A percentile compares a stretch with the other conserved stretches of the same genome.
phyloP scores from a whole-genome alignment of 2,888 invertebrate genomes.

The Oscheius onirici region DNA sequence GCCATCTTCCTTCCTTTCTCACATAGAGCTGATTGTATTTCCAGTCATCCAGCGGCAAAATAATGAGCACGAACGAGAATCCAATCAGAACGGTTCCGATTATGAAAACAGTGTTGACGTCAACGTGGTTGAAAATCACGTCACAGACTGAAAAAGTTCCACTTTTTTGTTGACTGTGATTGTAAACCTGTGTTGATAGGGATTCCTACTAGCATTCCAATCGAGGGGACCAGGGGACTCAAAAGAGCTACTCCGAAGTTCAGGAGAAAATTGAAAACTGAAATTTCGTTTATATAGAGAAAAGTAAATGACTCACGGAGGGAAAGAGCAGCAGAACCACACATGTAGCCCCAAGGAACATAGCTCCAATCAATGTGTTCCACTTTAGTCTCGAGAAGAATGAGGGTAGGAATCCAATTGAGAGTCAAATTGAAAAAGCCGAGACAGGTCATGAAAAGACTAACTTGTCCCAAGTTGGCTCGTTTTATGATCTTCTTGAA shows the following conservation, averaged over 20 bases:
- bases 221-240: constrained; percentile 91
- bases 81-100: constrained; percentile 49
- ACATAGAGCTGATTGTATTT: neutral
- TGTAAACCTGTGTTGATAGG: constrained; percentile 90
- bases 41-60: constrained; percentile 41
- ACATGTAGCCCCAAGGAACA: constrained; percentile 87
- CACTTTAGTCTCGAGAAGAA: constrained; percentile 85
- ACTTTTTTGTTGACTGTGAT: too few species aligned
- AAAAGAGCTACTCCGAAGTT: constrained; percentile 93
- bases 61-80: constrained; percentile 54
- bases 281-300: constrained; percentile 53
- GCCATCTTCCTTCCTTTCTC: constrained; percentile 5
- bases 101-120: constrained; percentile 41
- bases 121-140: constrained; percentile 49
- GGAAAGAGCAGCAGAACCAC: constrained; percentile 78
- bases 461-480: constrained; percentile 89
- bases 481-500: constrained; percentile 95
- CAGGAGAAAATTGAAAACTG: constrained; percentile 89
- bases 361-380: constrained; percentile 85
- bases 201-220: constrained; percentile 91
- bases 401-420: constrained; percentile 76
- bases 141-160: constrained; percentile 46
- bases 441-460: constrained; percentile 89
- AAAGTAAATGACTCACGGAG: constrained; percentile 57
- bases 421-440: constrained; percentile 87